Conservation (phyloP, 1,140 invertebrate species). For the Camponotus floridanus region DNA sequence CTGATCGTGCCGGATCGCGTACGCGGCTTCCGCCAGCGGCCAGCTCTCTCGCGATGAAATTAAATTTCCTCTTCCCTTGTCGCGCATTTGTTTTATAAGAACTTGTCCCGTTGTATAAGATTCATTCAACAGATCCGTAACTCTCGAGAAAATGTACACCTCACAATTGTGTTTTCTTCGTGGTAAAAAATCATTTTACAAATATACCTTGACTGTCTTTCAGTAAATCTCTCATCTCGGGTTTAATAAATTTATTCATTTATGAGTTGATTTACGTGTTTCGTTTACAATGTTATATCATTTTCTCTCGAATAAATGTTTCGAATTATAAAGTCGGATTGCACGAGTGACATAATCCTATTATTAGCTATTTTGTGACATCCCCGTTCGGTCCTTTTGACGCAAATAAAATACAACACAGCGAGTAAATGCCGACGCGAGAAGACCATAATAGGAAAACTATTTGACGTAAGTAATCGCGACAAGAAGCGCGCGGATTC, state of each 20-base stretch:
- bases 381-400: background rate
- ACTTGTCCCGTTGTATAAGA: background rate
- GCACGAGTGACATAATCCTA: slow-evolving; percentile 34
- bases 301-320: background rate
- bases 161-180: background rate
- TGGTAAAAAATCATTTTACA: background rate
- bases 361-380: slow-evolving; percentile 46
- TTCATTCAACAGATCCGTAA: background rate
- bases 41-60: slow-evolving; percentile 24
- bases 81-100: slow-evolving; percentile 13
- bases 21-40: slow-evolving; percentile 1
- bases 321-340: slow-evolving; percentile 4
- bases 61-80: slow-evolving; percentile 36
- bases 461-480: slow-evolving; percentile 70
- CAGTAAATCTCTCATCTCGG: background rate
- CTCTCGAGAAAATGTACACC: background rate
- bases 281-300: background rate
- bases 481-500: slow-evolving; percentile 64
- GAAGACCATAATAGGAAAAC: slow-evolving; percentile 68
- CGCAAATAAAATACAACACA: slow-evolving; percentile 43
- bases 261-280: background rate
- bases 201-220: background rate
- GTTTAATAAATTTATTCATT: slow-evolving; percentile 5
- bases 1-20: slow-evolving; percentile 59
- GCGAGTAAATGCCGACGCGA: slow-evolving; percentile 50